Base-by-base conservation (phyloP, 2,113 vertebrate species). In the Dicentrarchus labrax region DNA sequence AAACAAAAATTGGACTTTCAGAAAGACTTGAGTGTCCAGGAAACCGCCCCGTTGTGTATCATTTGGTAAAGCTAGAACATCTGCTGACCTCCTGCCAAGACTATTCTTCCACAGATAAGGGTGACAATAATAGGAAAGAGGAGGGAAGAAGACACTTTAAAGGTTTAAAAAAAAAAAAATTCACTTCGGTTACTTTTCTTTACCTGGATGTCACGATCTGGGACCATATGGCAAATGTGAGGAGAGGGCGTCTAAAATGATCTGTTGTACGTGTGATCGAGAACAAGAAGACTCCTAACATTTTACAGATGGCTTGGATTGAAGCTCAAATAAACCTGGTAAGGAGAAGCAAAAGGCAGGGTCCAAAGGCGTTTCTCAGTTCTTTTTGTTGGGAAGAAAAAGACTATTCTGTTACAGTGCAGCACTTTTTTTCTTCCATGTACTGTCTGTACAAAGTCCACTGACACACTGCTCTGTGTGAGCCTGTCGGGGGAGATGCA, bases 11-110 rank as follows among this genome's bases (percentile, higher is more conserved):
- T 36, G 22, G 67, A 78, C 79, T 84, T 60, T 74, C 48, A 72
- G 24, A 39, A 53, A 21, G 19, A 74, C 13, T 60, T 0, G 10
- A 24, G 54, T 89, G 90, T 91, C 76, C 76, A 93, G 91, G 90
- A 94, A 94, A 92, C 88, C 62, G 9, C 43, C 69, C 59, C 2
- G 62, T 12, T 68, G 64, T 41, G 67, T 73, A 66, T 89, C 70
- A 86, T 92, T 92, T 89, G 83, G 83, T 87, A 88, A 87, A 90
- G 78, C 76, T 91, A 71, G 77, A 83, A 88, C 71, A 83, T 45
- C 17, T 68, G 82, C 66, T 78, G 70, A 90, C 80, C 76, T 72
- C 87, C 53, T 65, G 81, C 77, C 57, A 15, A 69, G 81, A 78
- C 69, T 48, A 72, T 81, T 79, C 74, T 74, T 77, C 57, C 79